phyloP scores from a whole-genome alignment of 1,140 invertebrate species.

The Potamilus streckersoni region DNA sequence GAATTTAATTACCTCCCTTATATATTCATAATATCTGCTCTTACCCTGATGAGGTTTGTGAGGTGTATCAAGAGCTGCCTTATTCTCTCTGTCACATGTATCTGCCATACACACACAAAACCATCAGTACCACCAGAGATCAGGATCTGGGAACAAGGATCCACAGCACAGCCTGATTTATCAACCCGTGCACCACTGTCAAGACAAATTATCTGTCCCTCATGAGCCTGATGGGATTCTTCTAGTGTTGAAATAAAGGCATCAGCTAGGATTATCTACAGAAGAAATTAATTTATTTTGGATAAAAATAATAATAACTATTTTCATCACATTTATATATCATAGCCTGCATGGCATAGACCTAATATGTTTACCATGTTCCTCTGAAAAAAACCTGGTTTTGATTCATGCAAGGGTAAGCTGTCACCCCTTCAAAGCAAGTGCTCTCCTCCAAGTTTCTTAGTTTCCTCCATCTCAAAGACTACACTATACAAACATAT shows the following conservation, averaged over 20 bases:
- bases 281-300: not conserved
- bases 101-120: slow-evolving; percentile 16
- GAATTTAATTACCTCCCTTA: too few relatives aligned
- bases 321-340: too few relatives aligned
- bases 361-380: too few relatives aligned
- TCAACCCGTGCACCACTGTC: slow-evolving; percentile 1
- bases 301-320: too few relatives aligned
- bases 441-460: too few relatives aligned
- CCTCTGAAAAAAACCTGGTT: too few relatives aligned
- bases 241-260: slow-evolving; percentile 9
- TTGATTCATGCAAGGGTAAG: too few relatives aligned
- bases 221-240: slow-evolving; percentile 17
- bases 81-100: not conserved
- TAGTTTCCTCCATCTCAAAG: too few relatives aligned
- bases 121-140: slow-evolving; percentile 24
- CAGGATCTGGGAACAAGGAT: not conserved
- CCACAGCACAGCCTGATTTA: not conserved
- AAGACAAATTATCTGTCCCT: slow-evolving; percentile 12
- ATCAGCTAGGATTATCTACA: slow-evolving; percentile 20
- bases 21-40: too few relatives aligned
- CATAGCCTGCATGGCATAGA: too few relatives aligned
- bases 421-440: too few relatives aligned
- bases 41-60: slow-evolving; percentile 11
- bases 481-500: too few relatives aligned
- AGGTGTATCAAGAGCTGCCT: slow-evolving; percentile 8